Conservation (phyloP, 2,797 vertebrate species). For the Microcaecilia unicolor region DNA sequence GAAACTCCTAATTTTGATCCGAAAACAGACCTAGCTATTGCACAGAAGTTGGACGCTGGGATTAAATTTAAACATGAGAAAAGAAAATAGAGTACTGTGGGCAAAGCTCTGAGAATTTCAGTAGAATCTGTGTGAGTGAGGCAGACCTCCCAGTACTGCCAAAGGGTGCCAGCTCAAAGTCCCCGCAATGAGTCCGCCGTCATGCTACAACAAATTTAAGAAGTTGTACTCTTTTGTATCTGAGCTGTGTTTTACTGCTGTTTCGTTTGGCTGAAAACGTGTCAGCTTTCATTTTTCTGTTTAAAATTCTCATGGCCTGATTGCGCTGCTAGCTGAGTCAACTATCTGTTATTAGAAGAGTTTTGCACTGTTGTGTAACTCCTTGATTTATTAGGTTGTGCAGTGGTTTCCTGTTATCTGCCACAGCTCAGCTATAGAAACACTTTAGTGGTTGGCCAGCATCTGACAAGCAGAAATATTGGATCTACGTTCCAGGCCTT, state of each 20-base stretch:
- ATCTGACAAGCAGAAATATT: too few species aligned
- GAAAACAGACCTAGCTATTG: background rate
- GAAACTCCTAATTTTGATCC: too few species aligned
- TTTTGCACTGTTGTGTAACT: background rate
- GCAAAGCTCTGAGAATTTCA: too few species aligned
- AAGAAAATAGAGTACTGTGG: background rate
- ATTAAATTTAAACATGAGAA: background rate
- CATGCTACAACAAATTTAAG: constrained; percentile 6
- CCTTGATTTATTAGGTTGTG: too few species aligned
- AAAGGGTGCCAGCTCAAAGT: constrained; percentile 3
- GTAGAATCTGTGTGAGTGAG: background rate
- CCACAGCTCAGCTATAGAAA: too few species aligned
- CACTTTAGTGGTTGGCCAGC: too few species aligned
- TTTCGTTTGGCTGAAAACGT: background rate
- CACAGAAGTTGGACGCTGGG: background rate
- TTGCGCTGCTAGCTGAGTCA: background rate
- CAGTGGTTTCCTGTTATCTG: too few species aligned
- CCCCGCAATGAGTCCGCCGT: constrained; percentile 5
- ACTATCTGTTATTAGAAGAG: background rate
- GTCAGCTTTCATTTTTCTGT: constrained; percentile 1
- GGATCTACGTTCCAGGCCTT: background rate
- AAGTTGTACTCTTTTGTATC: constrained; percentile 1
- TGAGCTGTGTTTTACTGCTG: too few species aligned
- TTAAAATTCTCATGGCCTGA: background rate
- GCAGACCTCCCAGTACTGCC: background rate